Conservation (phyloP, 35 echinoderm and acorn worm species). For the Apostichopus parvimensis region DNA sequence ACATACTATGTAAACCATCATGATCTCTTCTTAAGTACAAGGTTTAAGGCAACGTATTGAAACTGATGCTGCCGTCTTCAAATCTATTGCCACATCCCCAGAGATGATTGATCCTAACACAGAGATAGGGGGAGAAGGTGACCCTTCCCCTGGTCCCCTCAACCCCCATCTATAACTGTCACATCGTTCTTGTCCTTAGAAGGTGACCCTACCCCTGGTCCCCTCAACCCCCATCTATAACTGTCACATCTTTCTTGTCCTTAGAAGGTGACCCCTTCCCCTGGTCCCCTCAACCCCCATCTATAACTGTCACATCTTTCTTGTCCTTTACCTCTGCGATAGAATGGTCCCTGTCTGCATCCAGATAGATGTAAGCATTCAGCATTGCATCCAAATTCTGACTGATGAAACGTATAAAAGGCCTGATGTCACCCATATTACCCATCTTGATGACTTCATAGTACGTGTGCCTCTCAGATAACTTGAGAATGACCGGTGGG, state of each 20-base stretch:
- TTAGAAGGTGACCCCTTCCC: no score
- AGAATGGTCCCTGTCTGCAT: conserved; percentile 53
- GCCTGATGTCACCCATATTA: conserved; percentile 87
- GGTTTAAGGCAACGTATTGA: no score
- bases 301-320: conserved; percentile 11
- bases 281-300: not conserved
- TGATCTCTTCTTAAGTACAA: no score
- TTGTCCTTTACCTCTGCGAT: conserved; percentile 70
- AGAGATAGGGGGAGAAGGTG: no score
- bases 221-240: not conserved
- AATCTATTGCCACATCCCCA: no score
- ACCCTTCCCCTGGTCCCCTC: not conserved
- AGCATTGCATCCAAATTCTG: conserved; percentile 75
- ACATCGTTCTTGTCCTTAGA: conserved; percentile 50
- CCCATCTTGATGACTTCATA: conserved; percentile 82
- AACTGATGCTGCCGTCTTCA: no score
- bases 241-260: no score
- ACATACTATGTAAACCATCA: no score
- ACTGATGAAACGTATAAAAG: conserved; percentile 93
- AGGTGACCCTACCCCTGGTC: no score
- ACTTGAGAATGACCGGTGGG: conserved; percentile 87
- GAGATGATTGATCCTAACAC: no score
- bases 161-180: not conserved
- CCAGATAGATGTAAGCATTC: conserved; percentile 83
- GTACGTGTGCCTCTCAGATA: conserved; percentile 73